phyloP scores from a whole-genome alignment of 1,140 invertebrate species.

The Dreissena polymorpha region DNA sequence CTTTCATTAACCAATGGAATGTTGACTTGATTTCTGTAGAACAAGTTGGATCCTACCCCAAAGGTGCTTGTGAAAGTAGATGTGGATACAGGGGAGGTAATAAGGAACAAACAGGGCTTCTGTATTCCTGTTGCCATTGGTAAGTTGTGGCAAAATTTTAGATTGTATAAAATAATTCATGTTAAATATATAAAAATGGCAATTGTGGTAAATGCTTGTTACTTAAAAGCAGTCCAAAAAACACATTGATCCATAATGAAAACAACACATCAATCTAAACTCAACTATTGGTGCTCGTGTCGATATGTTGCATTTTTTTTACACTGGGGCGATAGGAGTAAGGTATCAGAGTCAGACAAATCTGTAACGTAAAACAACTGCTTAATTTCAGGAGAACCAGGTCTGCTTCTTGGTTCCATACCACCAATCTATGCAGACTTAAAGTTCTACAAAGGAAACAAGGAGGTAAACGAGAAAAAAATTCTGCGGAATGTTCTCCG shows the following conservation, averaged over 20 bases:
- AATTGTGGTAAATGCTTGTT: not conserved
- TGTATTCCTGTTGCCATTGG: constrained; percentile 65
- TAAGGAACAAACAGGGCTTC: constrained; percentile 66
- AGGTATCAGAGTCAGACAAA: too few species aligned
- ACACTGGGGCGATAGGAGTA: too few species aligned
- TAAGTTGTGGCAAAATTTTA: constrained; percentile 30
- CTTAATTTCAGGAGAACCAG: constrained; percentile 67
- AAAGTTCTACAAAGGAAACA: constrained; percentile 67
- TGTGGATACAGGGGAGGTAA: constrained; percentile 57
- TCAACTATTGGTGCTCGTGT: too few species aligned
- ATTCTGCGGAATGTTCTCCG: constrained; percentile 69
- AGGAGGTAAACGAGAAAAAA: constrained; percentile 73
- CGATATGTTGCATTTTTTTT: too few species aligned
- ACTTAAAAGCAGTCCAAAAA: not conserved
- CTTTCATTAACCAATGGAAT: too few species aligned
- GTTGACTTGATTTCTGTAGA: constrained; percentile 30
- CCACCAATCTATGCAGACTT: constrained; percentile 31
- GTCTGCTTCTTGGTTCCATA: constrained; percentile 59
- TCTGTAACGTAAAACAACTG: not conserved
- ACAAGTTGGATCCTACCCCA: constrained; percentile 23
- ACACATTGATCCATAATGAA: not conserved
- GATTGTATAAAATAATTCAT: too few species aligned
- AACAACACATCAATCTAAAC: not conserved
- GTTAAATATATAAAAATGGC: not conserved
- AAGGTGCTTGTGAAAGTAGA: constrained; percentile 59